These are phyloP conservation scores for Dryas iulia DNA, from an alignment of 1,140 invertebrate species.

Conservation along the genomic window DNA sequence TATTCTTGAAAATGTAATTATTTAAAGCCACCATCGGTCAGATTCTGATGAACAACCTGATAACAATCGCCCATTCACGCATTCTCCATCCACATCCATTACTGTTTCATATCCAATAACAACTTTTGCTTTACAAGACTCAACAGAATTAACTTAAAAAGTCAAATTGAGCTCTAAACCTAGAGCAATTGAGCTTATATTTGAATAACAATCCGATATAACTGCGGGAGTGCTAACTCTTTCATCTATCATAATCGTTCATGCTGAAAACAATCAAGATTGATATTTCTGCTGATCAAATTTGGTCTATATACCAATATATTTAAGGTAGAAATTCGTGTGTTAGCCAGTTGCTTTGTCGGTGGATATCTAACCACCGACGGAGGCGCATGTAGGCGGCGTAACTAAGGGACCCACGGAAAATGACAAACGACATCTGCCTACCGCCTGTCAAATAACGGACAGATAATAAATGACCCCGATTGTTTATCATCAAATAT, in stretches of 20 bases:
- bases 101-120: slow-evolving; percentile 79
- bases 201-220: slow-evolving; percentile 22
- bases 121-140: slow-evolving; percentile 65
- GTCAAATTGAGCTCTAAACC: neutral
- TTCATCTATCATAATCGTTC: slow-evolving; percentile 81
- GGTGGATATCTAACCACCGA: slow-evolving; percentile 74
- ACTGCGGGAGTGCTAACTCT: slow-evolving; percentile 78
- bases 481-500: slow-evolving; percentile 82
- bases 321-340: slow-evolving; percentile 40
- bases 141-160: slow-evolving; percentile 15
- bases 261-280: slow-evolving; percentile 80
- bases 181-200: neutral
- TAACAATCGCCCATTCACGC: slow-evolving; percentile 78
- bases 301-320: slow-evolving; percentile 30
- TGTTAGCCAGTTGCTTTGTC: slow-evolving; percentile 49
- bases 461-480: slow-evolving; percentile 82
- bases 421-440: slow-evolving; percentile 82
- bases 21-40: slow-evolving; percentile 70
- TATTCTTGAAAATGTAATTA: slow-evolving; percentile 76
- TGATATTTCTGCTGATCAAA: slow-evolving; percentile 54
- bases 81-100: slow-evolving; percentile 78
- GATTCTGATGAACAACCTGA: slow-evolving; percentile 74
- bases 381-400: slow-evolving; percentile 70
- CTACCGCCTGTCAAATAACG: slow-evolving; percentile 81
- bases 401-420: slow-evolving; percentile 79